Evolutionary conservation across 1,140 invertebrate genomes (phyloP).

Genomic region (Globodera ellingtonae): DNA sequence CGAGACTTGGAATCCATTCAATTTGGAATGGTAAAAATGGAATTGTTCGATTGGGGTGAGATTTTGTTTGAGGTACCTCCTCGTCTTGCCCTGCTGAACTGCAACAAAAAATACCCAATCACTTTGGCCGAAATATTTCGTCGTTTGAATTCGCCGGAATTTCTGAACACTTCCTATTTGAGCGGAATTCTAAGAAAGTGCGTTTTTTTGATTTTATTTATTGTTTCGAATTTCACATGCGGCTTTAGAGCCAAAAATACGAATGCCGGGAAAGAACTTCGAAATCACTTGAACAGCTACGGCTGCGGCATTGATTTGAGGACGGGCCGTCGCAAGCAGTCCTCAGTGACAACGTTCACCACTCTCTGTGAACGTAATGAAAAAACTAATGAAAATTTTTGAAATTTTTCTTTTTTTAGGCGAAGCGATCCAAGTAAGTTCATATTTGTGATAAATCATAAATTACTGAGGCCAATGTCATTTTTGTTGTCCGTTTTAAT

Average conservation of each 20-base stretch:
- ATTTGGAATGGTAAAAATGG: not conserved
- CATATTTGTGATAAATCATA: not conserved
- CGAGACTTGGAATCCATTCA: constrained; percentile 7
- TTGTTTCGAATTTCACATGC: not conserved
- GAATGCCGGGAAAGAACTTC: constrained; percentile 10
- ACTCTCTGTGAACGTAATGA: constrained; percentile 28
- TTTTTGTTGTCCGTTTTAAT: too few species aligned
- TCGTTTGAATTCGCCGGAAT: constrained; percentile 10
- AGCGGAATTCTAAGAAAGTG: constrained; percentile 29
- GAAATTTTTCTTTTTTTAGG: constrained; percentile 4
- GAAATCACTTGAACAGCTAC: not conserved
- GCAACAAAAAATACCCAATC: constrained; percentile 24
- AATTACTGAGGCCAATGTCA: too few species aligned
- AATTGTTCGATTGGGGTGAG: not conserved
- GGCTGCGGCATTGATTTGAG: constrained; percentile 16
- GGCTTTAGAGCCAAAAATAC: constrained; percentile 22
- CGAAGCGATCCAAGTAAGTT: constrained; percentile 18
- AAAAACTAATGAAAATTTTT: not conserved
- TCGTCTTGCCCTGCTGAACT: constrained; percentile 18
- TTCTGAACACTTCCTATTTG: constrained; percentile 27
- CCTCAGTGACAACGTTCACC: constrained; percentile 20
- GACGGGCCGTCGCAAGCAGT: constrained; percentile 19
- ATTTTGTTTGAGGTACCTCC: constrained; percentile 3
- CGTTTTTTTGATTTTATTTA: not conserved
- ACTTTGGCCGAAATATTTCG: constrained; percentile 21